These are phyloP conservation scores for Pogonomyrmex californicus DNA, from an alignment of 1,140 invertebrate species.

Conservation along the genomic window DNA sequence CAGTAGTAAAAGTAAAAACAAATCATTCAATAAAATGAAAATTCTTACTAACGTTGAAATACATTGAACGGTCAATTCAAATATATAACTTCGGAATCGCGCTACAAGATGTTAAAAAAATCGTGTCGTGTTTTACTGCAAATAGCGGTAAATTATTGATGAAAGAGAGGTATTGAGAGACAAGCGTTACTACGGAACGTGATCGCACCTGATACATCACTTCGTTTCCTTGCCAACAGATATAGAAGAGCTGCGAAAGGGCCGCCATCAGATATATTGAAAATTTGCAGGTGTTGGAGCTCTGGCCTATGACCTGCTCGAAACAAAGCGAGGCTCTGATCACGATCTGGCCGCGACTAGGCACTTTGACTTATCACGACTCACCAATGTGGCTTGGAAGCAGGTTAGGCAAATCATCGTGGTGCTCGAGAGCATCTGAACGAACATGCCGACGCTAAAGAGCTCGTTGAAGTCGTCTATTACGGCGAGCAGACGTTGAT, in stretches of 20 bases:
- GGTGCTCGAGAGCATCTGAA: conserved; percentile 76
- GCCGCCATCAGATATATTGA: conserved; percentile 67
- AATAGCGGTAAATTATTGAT: neutral
- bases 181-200: neutral
- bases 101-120: neutral
- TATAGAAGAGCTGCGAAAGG: conserved; percentile 66
- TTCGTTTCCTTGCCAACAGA: conserved; percentile 74
- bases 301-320: conserved; percentile 70
- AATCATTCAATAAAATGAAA: neutral
- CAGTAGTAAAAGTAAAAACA: neutral
- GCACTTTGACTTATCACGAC: conserved; percentile 53
- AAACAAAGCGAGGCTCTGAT: conserved; percentile 55
- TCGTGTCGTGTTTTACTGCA: neutral
- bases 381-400: conserved; percentile 77
- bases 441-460: conserved; percentile 73
- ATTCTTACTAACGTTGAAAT: no score
- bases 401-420: conserved; percentile 78
- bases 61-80: neutral
- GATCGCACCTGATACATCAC: conserved; percentile 63
- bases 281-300: conserved; percentile 66
- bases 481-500: conserved; percentile 73
- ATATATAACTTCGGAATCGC: neutral
- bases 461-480: conserved; percentile 72
- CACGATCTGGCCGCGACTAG: conserved; percentile 39
- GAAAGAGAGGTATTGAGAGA: neutral